phyloP scores from a whole-genome alignment of 2,113 vertebrate species.

The Drymodes brunneopygia region DNA sequence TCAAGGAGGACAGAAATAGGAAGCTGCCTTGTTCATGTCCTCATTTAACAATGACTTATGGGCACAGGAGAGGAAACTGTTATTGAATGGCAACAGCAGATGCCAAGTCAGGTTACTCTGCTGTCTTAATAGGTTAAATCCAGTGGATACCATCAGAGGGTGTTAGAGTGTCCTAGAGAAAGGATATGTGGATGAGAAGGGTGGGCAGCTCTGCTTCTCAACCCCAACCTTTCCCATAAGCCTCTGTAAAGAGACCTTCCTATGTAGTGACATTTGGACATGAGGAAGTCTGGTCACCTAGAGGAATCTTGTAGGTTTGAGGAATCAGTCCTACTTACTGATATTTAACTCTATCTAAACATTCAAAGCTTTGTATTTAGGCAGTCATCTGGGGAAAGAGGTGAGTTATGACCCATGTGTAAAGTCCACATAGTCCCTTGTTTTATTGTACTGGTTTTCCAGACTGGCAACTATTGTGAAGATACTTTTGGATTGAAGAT shows the following conservation, averaged over 20 bases:
- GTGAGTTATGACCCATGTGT: neutral
- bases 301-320: neutral
- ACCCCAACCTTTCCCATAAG: neutral
- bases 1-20: neutral
- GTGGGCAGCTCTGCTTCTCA: neutral
- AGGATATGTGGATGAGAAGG: neutral
- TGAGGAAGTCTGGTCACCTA: neutral
- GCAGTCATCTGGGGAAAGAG: neutral
- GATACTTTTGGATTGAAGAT: neutral
- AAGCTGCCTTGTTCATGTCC: neutral
- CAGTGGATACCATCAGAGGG: neutral
- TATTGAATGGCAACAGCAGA: neutral
- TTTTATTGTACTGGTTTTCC: neutral
- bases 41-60: constrained; percentile 10
- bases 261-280: neutral
- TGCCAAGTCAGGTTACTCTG: neutral
- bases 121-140: neutral
- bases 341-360: neutral
- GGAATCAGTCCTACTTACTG: neutral
- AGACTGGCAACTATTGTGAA: neutral
- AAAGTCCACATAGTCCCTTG: neutral
- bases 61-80: neutral
- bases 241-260: neutral
- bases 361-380: neutral
- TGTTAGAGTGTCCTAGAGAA: neutral